A percentile compares a stretch with the other conserved stretches of the same genome.
Evolutionary conservation across 2,113 vertebrate genomes (phyloP).

Genomic region (Pontoporia blainvillei): DNA sequence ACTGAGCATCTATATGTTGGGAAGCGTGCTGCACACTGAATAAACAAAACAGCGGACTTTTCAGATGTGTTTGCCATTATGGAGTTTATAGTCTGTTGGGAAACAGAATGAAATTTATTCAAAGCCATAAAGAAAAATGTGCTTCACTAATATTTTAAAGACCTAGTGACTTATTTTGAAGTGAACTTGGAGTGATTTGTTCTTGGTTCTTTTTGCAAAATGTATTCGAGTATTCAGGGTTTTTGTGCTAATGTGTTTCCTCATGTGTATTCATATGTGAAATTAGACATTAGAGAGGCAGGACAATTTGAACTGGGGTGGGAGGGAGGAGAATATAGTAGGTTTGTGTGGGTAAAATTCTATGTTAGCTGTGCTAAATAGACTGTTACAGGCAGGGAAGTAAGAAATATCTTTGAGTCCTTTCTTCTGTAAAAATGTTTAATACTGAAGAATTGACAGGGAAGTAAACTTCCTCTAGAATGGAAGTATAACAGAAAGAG

Average conservation of each 20-base stretch:
- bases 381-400: neutral
- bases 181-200: neutral
- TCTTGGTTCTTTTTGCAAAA: neutral
- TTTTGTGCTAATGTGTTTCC: neutral
- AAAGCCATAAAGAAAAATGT: neutral
- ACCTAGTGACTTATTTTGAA: neutral
- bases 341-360: neutral
- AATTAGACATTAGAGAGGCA: neutral
- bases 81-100: neutral
- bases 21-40: neutral
- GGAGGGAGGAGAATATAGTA: neutral
- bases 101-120: neutral
- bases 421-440: neutral
- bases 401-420: neutral
- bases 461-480: slow-evolving; percentile 1
- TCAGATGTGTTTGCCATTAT: neutral
- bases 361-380: neutral
- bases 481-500: neutral
- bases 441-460: neutral
- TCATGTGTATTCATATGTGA: neutral
- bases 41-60: neutral
- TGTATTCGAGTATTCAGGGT: neutral
- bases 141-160: neutral
- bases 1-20: neutral
- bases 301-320: neutral